A percentile compares a stretch with the other conserved stretches of the same genome.
These are phyloP conservation scores for Lasaia peninsularis DNA, from an alignment of 1,140 invertebrate species.

Conservation along the genomic window DNA sequence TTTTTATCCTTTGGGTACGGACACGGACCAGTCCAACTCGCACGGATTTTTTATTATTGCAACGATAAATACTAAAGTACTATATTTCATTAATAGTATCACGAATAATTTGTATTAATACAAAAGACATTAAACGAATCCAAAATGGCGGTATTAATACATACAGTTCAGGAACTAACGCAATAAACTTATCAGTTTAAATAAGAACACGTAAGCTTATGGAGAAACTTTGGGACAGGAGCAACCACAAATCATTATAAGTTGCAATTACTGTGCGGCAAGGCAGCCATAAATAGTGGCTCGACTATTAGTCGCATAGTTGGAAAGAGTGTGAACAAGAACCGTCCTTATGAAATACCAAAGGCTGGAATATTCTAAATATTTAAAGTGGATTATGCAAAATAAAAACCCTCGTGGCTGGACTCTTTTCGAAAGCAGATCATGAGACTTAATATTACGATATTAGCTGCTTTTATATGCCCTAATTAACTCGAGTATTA, in stretches of 20 bases:
- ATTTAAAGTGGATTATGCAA: too few relatives aligned
- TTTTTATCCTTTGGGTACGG: too few relatives aligned
- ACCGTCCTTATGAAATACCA: background rate
- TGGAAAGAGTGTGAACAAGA: constrained; percentile 43
- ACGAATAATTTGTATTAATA: constrained; percentile 1
- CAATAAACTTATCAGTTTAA: constrained; percentile 33
- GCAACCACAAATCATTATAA: constrained; percentile 60
- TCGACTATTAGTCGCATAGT: constrained; percentile 64
- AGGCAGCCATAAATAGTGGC: constrained; percentile 48
- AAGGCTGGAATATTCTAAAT: too few relatives aligned
- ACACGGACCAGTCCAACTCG: too few relatives aligned
- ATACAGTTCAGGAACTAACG: constrained; percentile 29
- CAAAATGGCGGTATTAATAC: constrained; percentile 20
- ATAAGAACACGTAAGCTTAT: constrained; percentile 29
- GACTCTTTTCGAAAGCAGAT: too few relatives aligned
- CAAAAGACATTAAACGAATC: constrained; percentile 3
- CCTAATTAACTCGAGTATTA: too few relatives aligned
- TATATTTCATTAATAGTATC: background rate
- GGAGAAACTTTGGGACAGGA: constrained; percentile 39
- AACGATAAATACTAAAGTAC: too few relatives aligned
- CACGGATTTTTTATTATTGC: too few relatives aligned
- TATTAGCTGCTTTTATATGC: too few relatives aligned
- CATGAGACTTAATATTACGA: too few relatives aligned
- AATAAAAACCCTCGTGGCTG: too few relatives aligned
- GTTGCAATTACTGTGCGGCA: constrained; percentile 55